Conservation (phyloP, 2,888 invertebrate species). For the Glaucopsyche alexis region DNA sequence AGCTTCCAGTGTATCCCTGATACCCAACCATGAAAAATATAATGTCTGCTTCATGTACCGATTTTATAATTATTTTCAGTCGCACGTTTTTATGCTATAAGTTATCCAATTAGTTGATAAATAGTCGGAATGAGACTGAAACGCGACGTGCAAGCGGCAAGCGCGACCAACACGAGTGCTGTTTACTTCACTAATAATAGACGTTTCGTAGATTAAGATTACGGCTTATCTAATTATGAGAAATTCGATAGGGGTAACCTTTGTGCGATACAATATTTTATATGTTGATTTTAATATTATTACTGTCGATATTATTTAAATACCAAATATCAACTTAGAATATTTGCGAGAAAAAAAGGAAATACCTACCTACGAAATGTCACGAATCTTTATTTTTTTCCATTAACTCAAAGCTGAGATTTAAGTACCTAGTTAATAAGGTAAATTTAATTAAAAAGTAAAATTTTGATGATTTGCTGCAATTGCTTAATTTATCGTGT, state of each 20-base stretch:
- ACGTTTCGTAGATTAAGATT: conserved; percentile 28
- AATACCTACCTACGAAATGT: too few relatives aligned
- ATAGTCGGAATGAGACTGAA: conserved; percentile 4
- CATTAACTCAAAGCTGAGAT: neutral
- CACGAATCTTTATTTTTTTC: neutral
- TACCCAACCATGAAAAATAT: neutral
- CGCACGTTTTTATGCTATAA: neutral
- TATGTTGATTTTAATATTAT: neutral
- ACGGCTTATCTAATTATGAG: conserved; percentile 40
- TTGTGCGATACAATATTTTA: neutral
- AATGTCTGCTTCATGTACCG: too few relatives aligned
- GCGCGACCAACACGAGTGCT: conserved; percentile 32
- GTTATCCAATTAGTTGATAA: neutral
- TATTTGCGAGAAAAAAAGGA: neutral
- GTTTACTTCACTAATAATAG: conserved; percentile 28
- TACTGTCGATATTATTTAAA: neutral
- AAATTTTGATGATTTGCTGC: neutral
- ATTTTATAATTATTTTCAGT: conserved; percentile 21
- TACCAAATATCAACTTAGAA: neutral
- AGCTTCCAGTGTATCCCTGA: neutral
- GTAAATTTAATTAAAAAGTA: neutral
- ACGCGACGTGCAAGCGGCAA: conserved; percentile 31
- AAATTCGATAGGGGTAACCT: conserved; percentile 35
- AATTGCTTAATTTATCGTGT: too few relatives aligned
- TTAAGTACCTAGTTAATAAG: too few relatives aligned